These are phyloP conservation scores for Sabellastarte sp. DNA, from an alignment of 2,888 invertebrate species.

Conservation along the genomic window DNA sequence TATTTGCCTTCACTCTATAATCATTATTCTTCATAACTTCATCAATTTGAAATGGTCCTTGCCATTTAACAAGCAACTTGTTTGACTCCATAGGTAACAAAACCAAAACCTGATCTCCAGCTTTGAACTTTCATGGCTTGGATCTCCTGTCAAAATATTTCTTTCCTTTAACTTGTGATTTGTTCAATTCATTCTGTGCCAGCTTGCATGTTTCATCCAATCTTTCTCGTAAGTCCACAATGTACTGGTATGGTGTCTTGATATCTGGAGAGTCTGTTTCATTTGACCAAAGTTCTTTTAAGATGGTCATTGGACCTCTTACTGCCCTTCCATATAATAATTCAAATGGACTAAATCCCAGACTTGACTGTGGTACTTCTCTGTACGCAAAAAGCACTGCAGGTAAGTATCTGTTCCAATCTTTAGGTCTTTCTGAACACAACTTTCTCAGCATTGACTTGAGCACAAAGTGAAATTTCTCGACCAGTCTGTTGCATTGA, in stretches of 20 bases:
- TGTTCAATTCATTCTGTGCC: conserved; percentile 1
- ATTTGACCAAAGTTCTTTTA: background rate
- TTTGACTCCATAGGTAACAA: background rate
- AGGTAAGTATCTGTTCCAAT: background rate
- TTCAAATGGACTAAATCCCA: background rate
- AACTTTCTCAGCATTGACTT: background rate
- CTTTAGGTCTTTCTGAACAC: background rate
- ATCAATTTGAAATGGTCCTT: conserved; percentile 6
- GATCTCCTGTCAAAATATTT: conserved; percentile 2
- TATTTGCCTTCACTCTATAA: conserved; percentile 2
- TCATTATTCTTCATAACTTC: background rate
- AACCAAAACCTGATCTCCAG: conserved; percentile 5
- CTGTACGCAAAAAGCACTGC: conserved; percentile 3
- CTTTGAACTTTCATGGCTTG: background rate
- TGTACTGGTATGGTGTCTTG: background rate
- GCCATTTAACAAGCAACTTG: background rate
- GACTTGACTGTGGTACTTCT: background rate
- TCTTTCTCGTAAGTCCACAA: background rate
- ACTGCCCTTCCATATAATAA: background rate
- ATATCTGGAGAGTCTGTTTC: background rate
- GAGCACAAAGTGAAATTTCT: too few relatives aligned
- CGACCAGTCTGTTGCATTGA: too few relatives aligned
- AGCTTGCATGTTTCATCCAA: conserved; percentile 3
- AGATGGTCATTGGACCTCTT: background rate
- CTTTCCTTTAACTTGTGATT: background rate